Evolutionary conservation across 2,888 invertebrate genomes (phyloP).

Genomic region (Lissonota sp.): DNA sequence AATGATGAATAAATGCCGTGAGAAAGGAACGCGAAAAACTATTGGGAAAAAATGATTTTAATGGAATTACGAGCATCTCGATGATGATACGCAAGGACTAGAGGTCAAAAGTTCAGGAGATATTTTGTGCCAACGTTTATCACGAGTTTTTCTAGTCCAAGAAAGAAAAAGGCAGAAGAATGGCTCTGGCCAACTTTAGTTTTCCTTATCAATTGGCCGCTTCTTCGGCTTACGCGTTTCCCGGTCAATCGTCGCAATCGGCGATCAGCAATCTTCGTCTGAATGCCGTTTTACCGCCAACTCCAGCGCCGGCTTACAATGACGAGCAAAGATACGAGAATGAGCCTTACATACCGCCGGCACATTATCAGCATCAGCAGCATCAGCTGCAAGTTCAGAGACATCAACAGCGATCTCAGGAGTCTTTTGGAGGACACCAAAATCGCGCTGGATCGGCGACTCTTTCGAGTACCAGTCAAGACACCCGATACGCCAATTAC

Average conservation of each 20-base stretch:
- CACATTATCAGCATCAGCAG: constrained; percentile 72
- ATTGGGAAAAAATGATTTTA: no score
- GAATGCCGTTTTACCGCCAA: constrained; percentile 76
- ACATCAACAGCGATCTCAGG: constrained; percentile 61
- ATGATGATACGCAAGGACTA: no score
- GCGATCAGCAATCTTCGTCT: constrained; percentile 75
- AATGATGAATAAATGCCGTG: constrained; percentile 24
- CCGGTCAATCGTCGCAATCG: constrained; percentile 72
- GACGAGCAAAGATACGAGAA: constrained; percentile 74
- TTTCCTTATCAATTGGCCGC: constrained; percentile 79
- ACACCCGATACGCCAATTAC: constrained; percentile 74
- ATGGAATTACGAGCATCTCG: no score
- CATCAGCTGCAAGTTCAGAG: constrained; percentile 65
- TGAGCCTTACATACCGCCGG: constrained; percentile 77
- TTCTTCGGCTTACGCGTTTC: constrained; percentile 77
- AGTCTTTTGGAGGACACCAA: constrained; percentile 59
- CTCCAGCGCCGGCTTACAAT: constrained; percentile 71
- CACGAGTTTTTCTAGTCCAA: constrained; percentile 64
- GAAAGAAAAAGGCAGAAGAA: constrained; percentile 58
- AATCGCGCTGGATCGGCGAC: constrained; percentile 44
- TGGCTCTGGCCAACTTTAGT: constrained; percentile 81
- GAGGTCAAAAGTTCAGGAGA: no score
- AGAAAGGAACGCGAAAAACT: constrained; percentile 10
- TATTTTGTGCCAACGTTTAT: no score
- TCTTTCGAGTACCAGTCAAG: constrained; percentile 64